phyloP scores from a whole-genome alignment of 2,888 invertebrate species.

The Diplazon laetatorius region DNA sequence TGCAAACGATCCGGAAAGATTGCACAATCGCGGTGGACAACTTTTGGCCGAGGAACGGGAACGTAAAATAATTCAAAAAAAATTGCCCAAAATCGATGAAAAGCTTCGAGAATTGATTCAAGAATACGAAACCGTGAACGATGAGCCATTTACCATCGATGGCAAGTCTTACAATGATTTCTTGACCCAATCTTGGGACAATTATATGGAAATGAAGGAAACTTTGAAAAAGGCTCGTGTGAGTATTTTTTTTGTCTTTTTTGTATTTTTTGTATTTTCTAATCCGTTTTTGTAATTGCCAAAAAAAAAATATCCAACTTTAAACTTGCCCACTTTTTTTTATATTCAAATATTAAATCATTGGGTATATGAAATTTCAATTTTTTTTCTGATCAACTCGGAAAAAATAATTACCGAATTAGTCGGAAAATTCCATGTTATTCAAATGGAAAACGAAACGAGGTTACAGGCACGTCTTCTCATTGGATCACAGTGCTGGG shows the following conservation, averaged over 20 bases:
- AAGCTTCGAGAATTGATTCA: constrained; percentile 85
- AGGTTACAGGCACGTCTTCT: no score
- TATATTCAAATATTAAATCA: no score
- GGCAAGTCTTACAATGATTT: constrained; percentile 86
- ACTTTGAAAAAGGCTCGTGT: constrained; percentile 77
- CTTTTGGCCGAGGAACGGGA: constrained; percentile 93
- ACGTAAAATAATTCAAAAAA: constrained; percentile 88
- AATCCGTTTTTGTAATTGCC: no score
- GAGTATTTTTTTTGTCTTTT: constrained; percentile 45
- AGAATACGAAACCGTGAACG: constrained; percentile 84
- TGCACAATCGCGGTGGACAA: constrained; percentile 94
- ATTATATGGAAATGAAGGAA: constrained; percentile 84
- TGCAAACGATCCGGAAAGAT: constrained; percentile 91
- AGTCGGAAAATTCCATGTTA: no score
- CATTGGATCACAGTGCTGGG: no score
- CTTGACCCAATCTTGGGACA: constrained; percentile 86
- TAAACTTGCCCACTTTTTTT: no score
- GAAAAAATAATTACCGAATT: no score
- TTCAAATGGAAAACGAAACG: no score
- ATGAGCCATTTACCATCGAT: constrained; percentile 85
- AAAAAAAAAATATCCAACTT: constrained; percentile 26
- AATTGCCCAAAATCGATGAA: constrained; percentile 89
- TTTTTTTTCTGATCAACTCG: no score
- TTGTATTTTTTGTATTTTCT: neutral
- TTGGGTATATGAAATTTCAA: no score